phyloP scores from a whole-genome alignment of 2,113 vertebrate species.

The Crotalus viridis region DNA sequence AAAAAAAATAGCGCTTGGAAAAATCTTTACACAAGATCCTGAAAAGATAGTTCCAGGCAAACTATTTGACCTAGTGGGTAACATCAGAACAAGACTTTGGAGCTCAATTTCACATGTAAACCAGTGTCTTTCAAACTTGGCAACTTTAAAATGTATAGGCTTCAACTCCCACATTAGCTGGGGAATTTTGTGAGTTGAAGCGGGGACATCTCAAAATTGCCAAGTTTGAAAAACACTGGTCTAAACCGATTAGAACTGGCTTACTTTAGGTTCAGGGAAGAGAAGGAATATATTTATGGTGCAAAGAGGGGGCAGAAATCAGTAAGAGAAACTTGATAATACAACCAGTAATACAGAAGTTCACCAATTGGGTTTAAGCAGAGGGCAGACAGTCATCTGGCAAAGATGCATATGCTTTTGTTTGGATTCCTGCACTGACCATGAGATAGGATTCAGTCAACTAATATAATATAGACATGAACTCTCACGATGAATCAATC shows the following conservation, averaged over 20 bases:
- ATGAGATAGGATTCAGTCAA: neutral
- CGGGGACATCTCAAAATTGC: neutral
- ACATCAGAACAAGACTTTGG: neutral
- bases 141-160: neutral
- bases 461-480: neutral
- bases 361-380: neutral
- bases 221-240: neutral
- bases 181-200: neutral
- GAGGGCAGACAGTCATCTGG: neutral
- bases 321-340: neutral
- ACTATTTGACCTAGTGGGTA: neutral
- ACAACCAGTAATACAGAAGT: neutral
- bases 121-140: neutral
- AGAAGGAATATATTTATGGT: neutral
- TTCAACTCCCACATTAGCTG: neutral
- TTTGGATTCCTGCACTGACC: neutral
- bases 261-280: neutral
- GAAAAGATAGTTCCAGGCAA: neutral
- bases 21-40: neutral
- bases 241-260: neutral
- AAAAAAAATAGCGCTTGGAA: neutral
- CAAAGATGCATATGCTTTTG: neutral
- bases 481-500: neutral
- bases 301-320: neutral
- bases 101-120: neutral